phyloP scores from a whole-genome alignment of 2,888 invertebrate genomes.

The Anarsia innoxiella region DNA sequence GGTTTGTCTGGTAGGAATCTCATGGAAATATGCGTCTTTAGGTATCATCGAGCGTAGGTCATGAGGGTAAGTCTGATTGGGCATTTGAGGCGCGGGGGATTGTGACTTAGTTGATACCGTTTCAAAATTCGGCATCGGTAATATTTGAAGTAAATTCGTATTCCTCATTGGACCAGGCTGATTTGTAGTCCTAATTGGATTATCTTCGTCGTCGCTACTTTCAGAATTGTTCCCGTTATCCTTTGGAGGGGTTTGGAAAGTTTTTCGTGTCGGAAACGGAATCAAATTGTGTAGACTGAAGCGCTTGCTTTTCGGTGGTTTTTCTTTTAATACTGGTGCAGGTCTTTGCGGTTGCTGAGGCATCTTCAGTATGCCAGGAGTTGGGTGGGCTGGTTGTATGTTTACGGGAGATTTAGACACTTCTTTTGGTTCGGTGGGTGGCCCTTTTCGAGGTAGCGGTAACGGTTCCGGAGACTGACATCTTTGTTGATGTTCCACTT shows the following conservation, averaged over 20 bases:
- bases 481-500: slow-evolving; percentile 72
- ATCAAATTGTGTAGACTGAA: slow-evolving; percentile 70
- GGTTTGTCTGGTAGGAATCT: slow-evolving; percentile 66
- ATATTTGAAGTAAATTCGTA: slow-evolving; percentile 64
- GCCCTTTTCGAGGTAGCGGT: slow-evolving; percentile 44
- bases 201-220: slow-evolving; percentile 75
- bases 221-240: slow-evolving; percentile 72
- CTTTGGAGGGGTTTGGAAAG: slow-evolving; percentile 62
- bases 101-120: slow-evolving; percentile 64
- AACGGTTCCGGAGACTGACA: slow-evolving; percentile 54
- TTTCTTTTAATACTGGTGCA: slow-evolving; percentile 63
- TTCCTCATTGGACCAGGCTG: slow-evolving; percentile 75
- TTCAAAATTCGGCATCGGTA: slow-evolving; percentile 75
- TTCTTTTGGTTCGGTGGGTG: slow-evolving; percentile 45
- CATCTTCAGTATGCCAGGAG: slow-evolving; percentile 52
- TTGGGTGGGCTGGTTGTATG: slow-evolving; percentile 38
- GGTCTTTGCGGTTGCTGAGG: slow-evolving; percentile 65
- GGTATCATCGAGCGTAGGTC: slow-evolving; percentile 62
- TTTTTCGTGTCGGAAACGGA: slow-evolving; percentile 68
- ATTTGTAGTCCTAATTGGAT: slow-evolving; percentile 56
- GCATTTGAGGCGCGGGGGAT: slow-evolving; percentile 47
- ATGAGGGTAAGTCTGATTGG: slow-evolving; percentile 31
- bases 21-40: slow-evolving; percentile 78
- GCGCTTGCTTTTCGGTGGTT: slow-evolving; percentile 64
- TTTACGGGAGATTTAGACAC: slow-evolving; percentile 28